These are phyloP conservation scores for Brachyalestes nurse DNA, from an alignment of 2,797 vertebrate species.

Conservation along the genomic window DNA sequence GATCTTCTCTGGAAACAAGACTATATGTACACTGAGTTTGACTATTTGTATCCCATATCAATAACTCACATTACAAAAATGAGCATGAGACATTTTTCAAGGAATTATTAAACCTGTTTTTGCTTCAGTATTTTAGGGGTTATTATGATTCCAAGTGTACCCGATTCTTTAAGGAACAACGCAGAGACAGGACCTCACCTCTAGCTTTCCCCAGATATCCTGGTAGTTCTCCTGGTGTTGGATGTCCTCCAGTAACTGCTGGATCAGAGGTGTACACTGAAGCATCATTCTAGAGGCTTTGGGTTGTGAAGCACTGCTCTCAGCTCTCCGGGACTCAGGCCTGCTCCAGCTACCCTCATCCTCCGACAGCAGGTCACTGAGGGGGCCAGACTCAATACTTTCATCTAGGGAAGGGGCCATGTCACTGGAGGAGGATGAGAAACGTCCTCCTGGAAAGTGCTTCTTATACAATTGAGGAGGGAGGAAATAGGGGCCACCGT, in stretches of 20 bases:
- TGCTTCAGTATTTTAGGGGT: too few species aligned
- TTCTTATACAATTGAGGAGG: conserved; percentile 73
- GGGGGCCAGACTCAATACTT: conserved; percentile 90
- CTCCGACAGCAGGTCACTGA: conserved; percentile 90
- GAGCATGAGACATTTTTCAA: neutral
- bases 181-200: conserved; percentile 78
- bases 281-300: conserved; percentile 60
- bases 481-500: conserved; percentile 66
- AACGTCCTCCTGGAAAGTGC: conserved; percentile 64
- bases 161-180: neutral
- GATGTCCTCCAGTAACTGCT: conserved; percentile 89
- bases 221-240: conserved; percentile 88
- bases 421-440: conserved; percentile 91
- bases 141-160: too few species aligned
- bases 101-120: too few species aligned
- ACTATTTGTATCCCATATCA: neutral
- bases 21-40: neutral
- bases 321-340: conserved; percentile 60
- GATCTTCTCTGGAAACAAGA: neutral
- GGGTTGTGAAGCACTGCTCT: conserved; percentile 38
- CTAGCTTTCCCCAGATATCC: conserved; percentile 90
- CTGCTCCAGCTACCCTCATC: conserved; percentile 76
- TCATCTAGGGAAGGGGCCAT: conserved; percentile 87
- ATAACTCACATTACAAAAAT: neutral
- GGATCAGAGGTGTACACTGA: conserved; percentile 76